Evolutionary conservation across 1,140 invertebrate genomes (phyloP).

Genomic region (Bombus sylvicola): DNA sequence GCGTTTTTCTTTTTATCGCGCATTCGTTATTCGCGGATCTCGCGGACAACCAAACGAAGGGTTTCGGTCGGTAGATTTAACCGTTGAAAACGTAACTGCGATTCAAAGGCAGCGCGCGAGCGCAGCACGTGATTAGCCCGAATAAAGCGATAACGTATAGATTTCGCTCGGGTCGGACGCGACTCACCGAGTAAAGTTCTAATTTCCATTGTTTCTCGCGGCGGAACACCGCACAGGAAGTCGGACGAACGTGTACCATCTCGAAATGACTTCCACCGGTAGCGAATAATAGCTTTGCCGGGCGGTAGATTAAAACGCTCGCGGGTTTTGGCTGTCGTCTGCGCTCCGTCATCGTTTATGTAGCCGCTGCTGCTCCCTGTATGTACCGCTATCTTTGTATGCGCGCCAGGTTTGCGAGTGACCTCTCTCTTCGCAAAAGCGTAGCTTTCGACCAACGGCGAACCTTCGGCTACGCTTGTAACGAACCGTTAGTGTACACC

Average conservation of each 20-base stretch:
- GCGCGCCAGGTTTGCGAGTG: constrained; percentile 43
- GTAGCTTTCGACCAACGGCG: constrained; percentile 51
- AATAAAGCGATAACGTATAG: constrained; percentile 30
- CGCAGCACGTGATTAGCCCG: neutral
- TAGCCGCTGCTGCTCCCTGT: constrained; percentile 16
- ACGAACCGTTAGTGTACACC: constrained; percentile 58
- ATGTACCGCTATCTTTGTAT: constrained; percentile 9
- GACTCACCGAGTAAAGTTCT: constrained; percentile 44
- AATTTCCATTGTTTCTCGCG: constrained; percentile 65
- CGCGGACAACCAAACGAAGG: neutral
- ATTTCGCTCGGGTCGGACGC: constrained; percentile 4
- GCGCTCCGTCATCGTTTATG: constrained; percentile 62
- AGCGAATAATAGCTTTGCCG: constrained; percentile 60
- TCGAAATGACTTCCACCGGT: constrained; percentile 61
- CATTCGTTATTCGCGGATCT: neutral
- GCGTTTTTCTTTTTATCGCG: neutral
- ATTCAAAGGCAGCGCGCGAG: neutral
- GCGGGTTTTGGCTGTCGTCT: constrained; percentile 59
- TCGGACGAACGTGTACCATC: constrained; percentile 46
- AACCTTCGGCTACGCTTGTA: constrained; percentile 50
- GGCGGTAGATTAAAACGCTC: constrained; percentile 68
- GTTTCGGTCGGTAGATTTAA: neutral
- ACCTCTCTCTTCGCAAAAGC: constrained; percentile 47
- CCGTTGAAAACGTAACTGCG: neutral
- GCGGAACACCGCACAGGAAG: constrained; percentile 41